A percentile compares a stretch with the other conserved stretches of the same genome.
phyloP scores from a whole-genome alignment of 2,113 vertebrate species.

The Phylloscopus whistleri region DNA sequence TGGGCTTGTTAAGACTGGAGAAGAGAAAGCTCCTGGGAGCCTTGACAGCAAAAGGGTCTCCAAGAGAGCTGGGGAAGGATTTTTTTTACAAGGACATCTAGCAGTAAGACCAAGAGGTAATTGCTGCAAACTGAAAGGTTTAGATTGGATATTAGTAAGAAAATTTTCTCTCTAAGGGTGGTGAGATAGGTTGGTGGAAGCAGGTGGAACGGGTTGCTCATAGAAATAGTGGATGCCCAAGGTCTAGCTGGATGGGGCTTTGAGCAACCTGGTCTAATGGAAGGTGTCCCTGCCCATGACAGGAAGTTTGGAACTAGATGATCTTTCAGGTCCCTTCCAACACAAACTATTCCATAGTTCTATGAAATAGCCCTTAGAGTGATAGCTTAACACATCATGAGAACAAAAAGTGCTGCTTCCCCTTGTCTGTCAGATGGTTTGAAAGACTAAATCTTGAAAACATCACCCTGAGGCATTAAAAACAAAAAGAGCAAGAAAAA shows the following conservation, averaged over 20 bases:
- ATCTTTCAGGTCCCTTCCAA: neutral
- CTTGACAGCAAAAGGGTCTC: neutral
- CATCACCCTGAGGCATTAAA: neutral
- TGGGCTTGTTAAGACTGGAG: neutral
- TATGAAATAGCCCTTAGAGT: neutral
- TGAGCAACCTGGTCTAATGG: neutral
- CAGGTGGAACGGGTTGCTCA: neutral
- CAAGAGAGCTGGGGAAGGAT: neutral
- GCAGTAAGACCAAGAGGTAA: neutral
- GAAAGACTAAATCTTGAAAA: neutral
- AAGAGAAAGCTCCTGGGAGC: neutral
- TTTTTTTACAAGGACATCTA: neutral
- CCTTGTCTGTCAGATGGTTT: neutral
- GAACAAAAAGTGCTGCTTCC: neutral
- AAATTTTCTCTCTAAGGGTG: neutral
- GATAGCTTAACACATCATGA: neutral
- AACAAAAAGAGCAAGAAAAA: neutral
- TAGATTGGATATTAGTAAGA: neutral
- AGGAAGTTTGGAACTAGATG: neutral
- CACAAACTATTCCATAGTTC: neutral
- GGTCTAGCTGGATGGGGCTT: neutral
- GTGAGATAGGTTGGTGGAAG: neutral
- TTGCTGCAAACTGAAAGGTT: neutral
- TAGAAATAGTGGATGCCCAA: neutral
- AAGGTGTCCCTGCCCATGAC: neutral